phyloP scores from a whole-genome alignment of 2,113 vertebrate genomes.

The Ornithorhynchus anatinus region DNA sequence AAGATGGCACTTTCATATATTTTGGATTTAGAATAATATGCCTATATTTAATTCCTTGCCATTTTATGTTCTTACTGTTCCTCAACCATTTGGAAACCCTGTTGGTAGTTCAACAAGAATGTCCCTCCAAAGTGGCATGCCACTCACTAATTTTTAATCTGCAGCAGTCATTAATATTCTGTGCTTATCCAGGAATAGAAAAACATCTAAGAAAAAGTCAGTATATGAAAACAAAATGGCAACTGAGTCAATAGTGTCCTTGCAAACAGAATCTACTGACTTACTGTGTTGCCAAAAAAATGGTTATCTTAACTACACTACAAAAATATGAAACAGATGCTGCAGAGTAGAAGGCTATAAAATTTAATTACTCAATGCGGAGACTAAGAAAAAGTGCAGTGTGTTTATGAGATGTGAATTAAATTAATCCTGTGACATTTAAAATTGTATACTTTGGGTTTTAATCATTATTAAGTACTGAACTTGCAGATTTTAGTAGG shows the following conservation, averaged over 20 bases:
- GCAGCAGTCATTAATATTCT: background rate
- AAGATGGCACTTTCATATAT: too few species aligned
- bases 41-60: too few species aligned
- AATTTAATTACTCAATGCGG: slow-evolving; percentile 60
- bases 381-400: slow-evolving; percentile 30
- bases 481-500: background rate
- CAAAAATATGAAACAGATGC: slow-evolving; percentile 62
- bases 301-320: slow-evolving; percentile 56
- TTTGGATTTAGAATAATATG: too few species aligned
- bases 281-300: slow-evolving; percentile 52
- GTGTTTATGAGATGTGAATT: slow-evolving; percentile 30
- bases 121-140: too few species aligned
- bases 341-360: slow-evolving; percentile 53
- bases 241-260: slow-evolving; percentile 38
- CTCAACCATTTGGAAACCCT: too few species aligned
- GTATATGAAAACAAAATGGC: background rate
- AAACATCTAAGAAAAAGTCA: background rate
- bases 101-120: too few species aligned
- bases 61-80: too few species aligned
- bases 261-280: background rate
- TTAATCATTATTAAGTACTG: slow-evolving; percentile 10
- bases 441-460: slow-evolving; percentile 2
- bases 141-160: background rate
- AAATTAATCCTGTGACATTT: slow-evolving; percentile 60
- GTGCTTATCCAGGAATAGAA: background rate